Evolutionary conservation across 1,140 invertebrate species (phyloP).

Genomic region (Papilio aristodemus): DNA sequence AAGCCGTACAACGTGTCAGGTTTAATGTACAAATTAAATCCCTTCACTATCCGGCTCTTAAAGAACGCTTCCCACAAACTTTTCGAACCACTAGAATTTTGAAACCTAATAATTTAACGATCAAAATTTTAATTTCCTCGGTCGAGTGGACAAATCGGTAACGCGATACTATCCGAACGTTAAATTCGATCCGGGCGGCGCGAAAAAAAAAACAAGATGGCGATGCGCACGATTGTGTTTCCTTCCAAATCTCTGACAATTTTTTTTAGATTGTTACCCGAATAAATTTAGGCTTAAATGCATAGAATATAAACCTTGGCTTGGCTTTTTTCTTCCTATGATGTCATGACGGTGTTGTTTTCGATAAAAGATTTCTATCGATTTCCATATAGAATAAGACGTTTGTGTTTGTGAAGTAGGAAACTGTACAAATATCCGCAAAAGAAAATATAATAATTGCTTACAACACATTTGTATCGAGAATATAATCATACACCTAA

Average conservation of each 20-base stretch:
- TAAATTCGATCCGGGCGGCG: conserved; percentile 42
- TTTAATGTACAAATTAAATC: background rate
- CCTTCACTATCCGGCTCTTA: background rate
- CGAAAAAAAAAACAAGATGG: conserved; percentile 49
- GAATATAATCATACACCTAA: too few relatives aligned
- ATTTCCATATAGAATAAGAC: too few relatives aligned
- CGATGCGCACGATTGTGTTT: conserved; percentile 40
- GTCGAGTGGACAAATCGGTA: conserved; percentile 42
- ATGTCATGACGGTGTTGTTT: too few relatives aligned
- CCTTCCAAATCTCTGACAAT: conserved; percentile 14
- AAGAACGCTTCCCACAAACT: conserved; percentile 8
- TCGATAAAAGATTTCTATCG: too few relatives aligned
- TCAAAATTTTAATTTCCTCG: conserved; percentile 39
- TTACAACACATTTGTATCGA: background rate
- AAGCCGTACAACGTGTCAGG: background rate
- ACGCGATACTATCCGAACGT: conserved; percentile 51
- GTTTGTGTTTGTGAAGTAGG: too few relatives aligned
- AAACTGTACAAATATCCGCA: too few relatives aligned
- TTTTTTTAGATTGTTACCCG: conserved; percentile 29
- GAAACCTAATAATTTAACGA: conserved; percentile 37
- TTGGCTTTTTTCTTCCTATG: too few relatives aligned
- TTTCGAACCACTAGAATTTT: conserved; percentile 15
- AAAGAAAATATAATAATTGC: too few relatives aligned
- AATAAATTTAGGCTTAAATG: conserved; percentile 9
- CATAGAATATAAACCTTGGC: background rate